Conservation (phyloP, 1,140 invertebrate genomes). For the Mya arenaria region DNA sequence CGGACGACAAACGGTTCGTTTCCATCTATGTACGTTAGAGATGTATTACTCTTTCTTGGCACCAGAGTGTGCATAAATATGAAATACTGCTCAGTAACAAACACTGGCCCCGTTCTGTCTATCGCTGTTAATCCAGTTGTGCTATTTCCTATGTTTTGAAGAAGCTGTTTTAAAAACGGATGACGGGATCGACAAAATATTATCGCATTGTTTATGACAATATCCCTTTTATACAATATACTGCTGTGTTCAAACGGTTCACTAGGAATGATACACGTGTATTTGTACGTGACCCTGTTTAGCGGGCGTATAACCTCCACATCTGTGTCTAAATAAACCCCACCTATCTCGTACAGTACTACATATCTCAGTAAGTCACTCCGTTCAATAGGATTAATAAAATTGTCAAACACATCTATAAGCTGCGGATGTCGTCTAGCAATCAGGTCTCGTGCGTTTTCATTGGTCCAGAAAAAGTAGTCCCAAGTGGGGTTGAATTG, state of each 20-base stretch:
- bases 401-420: conserved; percentile 58
- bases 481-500: conserved; percentile 68
- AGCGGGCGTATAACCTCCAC: conserved; percentile 67
- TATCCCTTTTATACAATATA: conserved; percentile 58
- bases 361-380: conserved; percentile 71
- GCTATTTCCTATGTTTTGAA: conserved; percentile 50
- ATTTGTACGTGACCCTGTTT: conserved; percentile 57
- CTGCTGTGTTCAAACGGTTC: conserved; percentile 70
- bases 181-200: conserved; percentile 69
- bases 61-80: neutral
- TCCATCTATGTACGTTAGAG: neutral
- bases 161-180: conserved; percentile 68
- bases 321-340: conserved; percentile 73
- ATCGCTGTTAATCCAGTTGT: neutral
- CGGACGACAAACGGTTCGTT: too few species aligned
- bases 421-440: conserved; percentile 62
- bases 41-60: neutral
- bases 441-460: conserved; percentile 63
- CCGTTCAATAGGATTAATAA: conserved; percentile 58
- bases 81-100: neutral
- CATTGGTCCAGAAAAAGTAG: conserved; percentile 76
- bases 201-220: conserved; percentile 70
- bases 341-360: conserved; percentile 71
- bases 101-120: neutral
- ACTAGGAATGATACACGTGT: conserved; percentile 69